Evolutionary conservation across 2,888 invertebrate species (phyloP).

Genomic region (Chymomyza fuscimana): DNA sequence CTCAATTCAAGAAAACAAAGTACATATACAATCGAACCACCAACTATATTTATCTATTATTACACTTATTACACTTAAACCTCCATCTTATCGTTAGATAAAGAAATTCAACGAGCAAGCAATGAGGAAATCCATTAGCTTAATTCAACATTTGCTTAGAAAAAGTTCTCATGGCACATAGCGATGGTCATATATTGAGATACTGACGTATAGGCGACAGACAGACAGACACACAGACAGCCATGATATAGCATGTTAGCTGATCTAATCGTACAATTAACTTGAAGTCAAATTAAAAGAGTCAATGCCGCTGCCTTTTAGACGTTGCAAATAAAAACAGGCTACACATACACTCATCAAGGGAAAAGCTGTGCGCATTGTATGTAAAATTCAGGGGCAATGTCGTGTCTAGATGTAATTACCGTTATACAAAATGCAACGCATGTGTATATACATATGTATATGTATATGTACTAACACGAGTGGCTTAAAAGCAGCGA

Average conservation of each 20-base stretch:
- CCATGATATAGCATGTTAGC: background rate
- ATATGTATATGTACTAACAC: constrained; percentile 13
- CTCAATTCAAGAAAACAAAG: no score
- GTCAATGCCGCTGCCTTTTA: background rate
- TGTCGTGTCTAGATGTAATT: constrained; percentile 68
- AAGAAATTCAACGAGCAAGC: background rate
- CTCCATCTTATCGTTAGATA: background rate
- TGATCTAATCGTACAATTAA: background rate
- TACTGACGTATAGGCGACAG: no score
- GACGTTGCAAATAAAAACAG: background rate
- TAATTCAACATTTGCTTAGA: background rate
- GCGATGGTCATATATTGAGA: no score
- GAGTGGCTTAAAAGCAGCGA: background rate
- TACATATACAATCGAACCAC: background rate
- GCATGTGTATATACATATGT: constrained; percentile 54
- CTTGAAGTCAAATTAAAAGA: background rate
- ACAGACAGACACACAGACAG: no score
- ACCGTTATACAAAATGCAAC: constrained; percentile 63
- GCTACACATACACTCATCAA: background rate
- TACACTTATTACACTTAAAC: background rate
- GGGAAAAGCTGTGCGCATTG: background rate
- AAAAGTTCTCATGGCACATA: background rate
- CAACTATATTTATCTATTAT: background rate
- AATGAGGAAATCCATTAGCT: background rate
- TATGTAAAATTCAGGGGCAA: constrained; percentile 62